These are phyloP conservation scores for Sebastes reedi DNA, from an alignment of 2,797 vertebrate genomes.

Conservation along the genomic window DNA sequence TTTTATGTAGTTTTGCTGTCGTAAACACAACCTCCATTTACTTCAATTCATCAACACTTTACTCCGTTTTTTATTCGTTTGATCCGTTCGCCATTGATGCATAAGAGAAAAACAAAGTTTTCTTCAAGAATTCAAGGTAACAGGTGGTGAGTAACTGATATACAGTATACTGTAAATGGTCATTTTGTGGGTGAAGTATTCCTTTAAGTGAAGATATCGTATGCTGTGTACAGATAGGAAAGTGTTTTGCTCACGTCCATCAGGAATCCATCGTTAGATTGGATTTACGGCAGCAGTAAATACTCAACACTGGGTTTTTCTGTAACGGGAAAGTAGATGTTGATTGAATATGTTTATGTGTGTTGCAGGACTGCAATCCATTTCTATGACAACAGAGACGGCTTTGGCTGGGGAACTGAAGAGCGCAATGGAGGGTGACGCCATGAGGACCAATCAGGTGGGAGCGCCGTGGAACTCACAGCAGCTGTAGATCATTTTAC, in stretches of 20 bases:
- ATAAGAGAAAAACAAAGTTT: neutral
- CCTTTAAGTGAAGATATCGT: constrained; percentile 1
- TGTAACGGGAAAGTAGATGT: constrained; percentile 31
- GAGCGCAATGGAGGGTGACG: constrained; percentile 88
- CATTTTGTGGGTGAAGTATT: neutral
- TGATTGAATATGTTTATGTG: constrained; percentile 55
- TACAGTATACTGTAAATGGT: neutral
- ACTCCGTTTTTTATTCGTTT: neutral
- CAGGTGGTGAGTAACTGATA: neutral
- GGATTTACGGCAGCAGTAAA: constrained; percentile 33
- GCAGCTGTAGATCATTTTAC: constrained; percentile 69
- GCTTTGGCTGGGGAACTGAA: constrained; percentile 87
- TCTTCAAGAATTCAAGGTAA: neutral
- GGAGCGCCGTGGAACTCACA: constrained; percentile 55
- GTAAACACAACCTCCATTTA: neutral
- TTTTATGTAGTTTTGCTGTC: neutral
- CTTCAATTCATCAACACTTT: neutral
- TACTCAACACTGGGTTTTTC: constrained; percentile 4
- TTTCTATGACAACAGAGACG: constrained; percentile 91
- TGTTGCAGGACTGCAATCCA: constrained; percentile 81
- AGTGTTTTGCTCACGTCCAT: constrained; percentile 16
- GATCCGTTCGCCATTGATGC: neutral
- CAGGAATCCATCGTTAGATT: constrained; percentile 16
- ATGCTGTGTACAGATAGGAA: neutral
- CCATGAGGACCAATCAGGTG: constrained; percentile 86